Conservation (phyloP, 1,140 invertebrate genomes). For the Cherax quadricarinatus region DNA sequence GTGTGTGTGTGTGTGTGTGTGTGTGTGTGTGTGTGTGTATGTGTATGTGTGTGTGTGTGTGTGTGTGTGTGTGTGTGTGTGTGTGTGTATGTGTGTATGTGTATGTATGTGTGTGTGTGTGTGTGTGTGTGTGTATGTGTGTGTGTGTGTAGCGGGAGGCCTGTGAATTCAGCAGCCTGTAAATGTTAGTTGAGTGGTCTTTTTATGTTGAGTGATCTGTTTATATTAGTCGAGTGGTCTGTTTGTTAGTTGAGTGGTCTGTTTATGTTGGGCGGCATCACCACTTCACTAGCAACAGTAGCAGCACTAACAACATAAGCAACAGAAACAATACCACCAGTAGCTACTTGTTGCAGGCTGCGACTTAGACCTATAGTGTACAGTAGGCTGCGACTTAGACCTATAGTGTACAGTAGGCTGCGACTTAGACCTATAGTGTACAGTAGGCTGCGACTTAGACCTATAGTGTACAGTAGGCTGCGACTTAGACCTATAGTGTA, state of each 20-base stretch:
- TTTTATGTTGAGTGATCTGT: not conserved
- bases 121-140: not conserved
- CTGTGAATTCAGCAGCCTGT: no score
- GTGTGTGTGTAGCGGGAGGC: not conserved
- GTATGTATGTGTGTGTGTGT: not conserved
- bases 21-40: not conserved
- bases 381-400: no score
- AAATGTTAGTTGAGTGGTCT: not conserved
- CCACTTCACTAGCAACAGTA: no score
- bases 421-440: no score
- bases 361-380: no score
- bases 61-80: not conserved
- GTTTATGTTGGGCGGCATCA: not conserved
- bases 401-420: no score
- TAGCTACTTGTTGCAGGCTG: no score
- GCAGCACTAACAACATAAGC: no score
- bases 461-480: no score
- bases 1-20: not conserved
- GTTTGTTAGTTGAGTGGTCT: not conserved
- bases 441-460: no score
- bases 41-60: conserved; percentile 14
- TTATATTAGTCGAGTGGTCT: not conserved
- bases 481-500: no score
- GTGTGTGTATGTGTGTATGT: conserved; percentile 15
- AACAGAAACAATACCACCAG: no score